phyloP scores from a whole-genome alignment of 1,140 invertebrate species.

The Wasmannia auropunctata region DNA sequence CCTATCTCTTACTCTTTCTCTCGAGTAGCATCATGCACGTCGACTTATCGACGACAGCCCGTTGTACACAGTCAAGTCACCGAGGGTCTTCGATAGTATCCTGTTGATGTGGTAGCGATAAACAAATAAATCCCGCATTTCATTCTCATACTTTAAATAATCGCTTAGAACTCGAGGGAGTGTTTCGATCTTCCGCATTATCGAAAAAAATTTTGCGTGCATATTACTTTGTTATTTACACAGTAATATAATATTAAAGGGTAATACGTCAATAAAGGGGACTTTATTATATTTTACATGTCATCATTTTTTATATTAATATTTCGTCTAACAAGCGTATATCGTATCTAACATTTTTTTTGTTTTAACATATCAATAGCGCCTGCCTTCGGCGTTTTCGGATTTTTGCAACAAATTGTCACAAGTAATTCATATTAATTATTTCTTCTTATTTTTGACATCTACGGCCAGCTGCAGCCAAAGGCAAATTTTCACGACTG shows the following conservation, averaged over 20 bases:
- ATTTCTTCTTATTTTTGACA: too few relatives aligned
- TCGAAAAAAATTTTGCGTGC: background rate
- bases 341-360: background rate
- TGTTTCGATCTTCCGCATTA: background rate
- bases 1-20: too few relatives aligned
- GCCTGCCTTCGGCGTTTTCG: background rate
- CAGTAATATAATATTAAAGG: too few relatives aligned
- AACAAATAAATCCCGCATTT: background rate
- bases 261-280: too few relatives aligned
- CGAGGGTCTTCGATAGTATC: background rate
- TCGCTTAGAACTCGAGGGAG: background rate
- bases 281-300: too few relatives aligned
- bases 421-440: background rate
- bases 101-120: background rate
- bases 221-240: background rate
- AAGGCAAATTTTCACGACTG: too few relatives aligned
- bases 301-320: too few relatives aligned
- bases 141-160: background rate
- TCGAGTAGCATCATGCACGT: constrained; percentile 7
- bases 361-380: background rate
- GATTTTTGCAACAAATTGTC: background rate
- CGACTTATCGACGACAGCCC: constrained; percentile 63
- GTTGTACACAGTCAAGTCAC: constrained; percentile 10
- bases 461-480: too few relatives aligned
- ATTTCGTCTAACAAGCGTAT: too few relatives aligned